Evolutionary conservation across 2,113 vertebrate genomes (phyloP), one percentile per base, ranked within the genome.

Genomic region (Atherinomorus stipes): DNA sequence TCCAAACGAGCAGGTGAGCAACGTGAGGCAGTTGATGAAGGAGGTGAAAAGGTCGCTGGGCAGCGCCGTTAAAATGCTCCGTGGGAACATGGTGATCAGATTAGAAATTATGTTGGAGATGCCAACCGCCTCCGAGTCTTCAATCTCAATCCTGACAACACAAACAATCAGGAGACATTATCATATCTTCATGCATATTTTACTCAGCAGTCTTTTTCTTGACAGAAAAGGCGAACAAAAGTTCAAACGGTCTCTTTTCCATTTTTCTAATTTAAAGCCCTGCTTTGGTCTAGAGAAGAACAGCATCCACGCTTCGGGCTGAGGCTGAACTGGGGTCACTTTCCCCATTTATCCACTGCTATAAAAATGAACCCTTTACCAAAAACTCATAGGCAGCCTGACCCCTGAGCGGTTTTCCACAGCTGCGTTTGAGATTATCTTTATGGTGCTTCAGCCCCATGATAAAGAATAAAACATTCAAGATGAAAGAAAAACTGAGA

Each of bases 61-160:
- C 91, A 99, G 94, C 26, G 98, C 96, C n/a, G 96, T 99, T 80
- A 99, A 90, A 84, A 93, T 92, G 80, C 95, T 98, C 37, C 97
- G 94, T 15, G 98, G 98, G 87, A 99, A 99, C 83, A 97, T 97
- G 4, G 96, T 97, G 93, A 99, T 98, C 88, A 99, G 90, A 81
- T 99, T 99, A 93, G 96, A 98, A 93, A 99, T 96, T 89, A 99
- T 96, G 89, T 95, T 99, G 72, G 98, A 95, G 91, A 99, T 96
- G 38, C 98, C 98, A 58, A 99, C 96, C 1, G 98, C 98, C 94
- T 99, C 98, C 0, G 96, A 99, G 90, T 99, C 98, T 91, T 99
- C 98, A 74, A 99, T 98, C 94, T 99, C 98, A 88, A 99, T 98
- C 90, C 98, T 99, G 91, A 18, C 1, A 91, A 86, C 65, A 85